These are phyloP conservation scores for Mnemiopsis leidyi DNA, from an alignment of 37 sponge, comb jelly and placozoan genomes.

Conservation along the genomic window DNA sequence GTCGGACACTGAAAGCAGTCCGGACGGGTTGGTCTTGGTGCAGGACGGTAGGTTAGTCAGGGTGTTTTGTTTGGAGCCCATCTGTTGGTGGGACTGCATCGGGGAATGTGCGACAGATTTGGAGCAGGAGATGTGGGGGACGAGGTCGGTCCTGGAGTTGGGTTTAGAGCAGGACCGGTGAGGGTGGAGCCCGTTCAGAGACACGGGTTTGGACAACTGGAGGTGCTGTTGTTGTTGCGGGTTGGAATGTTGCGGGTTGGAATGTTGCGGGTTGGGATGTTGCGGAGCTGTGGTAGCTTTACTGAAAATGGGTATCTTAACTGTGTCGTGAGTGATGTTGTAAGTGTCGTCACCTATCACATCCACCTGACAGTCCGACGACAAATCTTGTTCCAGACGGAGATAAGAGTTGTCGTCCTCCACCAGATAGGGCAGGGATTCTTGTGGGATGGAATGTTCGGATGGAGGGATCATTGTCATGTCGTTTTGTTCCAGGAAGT, in stretches of 20 bases:
- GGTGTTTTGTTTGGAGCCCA: neutral
- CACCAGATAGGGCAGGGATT: neutral
- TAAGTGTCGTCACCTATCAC: neutral
- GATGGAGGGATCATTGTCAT: neutral
- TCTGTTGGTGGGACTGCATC: no score
- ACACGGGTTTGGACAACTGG: neutral
- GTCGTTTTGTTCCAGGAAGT: slow-evolving; percentile 34
- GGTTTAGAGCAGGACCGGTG: neutral
- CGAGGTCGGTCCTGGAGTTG: neutral
- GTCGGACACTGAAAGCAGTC: neutral
- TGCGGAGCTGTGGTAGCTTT: neutral
- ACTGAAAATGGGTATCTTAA: neutral
- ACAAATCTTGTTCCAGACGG: neutral
- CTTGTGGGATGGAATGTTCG: neutral
- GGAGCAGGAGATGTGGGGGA: neutral
- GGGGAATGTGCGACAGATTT: no score
- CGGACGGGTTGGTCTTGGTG: neutral
- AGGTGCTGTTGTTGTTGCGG: neutral
- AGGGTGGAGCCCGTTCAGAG: neutral
- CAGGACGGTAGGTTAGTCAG: neutral
- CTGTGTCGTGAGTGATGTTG: neutral
- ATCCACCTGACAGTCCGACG: neutral
- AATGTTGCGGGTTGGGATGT: neutral
- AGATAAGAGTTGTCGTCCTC: neutral
- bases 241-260: neutral